phyloP scores from a whole-genome alignment of 2,113 vertebrate species.

The Ammodytes marinus region DNA sequence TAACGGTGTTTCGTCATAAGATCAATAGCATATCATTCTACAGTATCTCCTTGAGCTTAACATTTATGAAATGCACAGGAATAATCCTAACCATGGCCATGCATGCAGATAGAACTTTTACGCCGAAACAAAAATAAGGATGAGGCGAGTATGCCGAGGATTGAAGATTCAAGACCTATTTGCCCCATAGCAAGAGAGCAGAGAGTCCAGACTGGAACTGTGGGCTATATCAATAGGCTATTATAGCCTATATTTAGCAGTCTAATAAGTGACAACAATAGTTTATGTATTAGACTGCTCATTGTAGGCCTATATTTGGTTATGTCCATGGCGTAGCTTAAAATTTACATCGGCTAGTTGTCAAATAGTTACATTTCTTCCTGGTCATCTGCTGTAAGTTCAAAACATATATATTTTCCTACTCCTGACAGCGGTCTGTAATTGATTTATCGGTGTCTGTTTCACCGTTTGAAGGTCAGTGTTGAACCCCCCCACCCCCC shows the following conservation, averaged over 20 bases:
- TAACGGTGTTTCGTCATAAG: slow-evolving; percentile 9
- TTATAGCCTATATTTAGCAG: no score
- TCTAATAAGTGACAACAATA: not conserved
- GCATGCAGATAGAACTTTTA: slow-evolving; percentile 51
- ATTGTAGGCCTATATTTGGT: not conserved
- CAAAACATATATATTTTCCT: not conserved
- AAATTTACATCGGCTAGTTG: not conserved
- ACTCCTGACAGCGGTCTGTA: not conserved
- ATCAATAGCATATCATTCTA: slow-evolving; percentile 44
- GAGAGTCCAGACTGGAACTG: not conserved
- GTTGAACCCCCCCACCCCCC: not conserved
- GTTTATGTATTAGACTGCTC: not conserved
- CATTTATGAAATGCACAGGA: slow-evolving; percentile 37
- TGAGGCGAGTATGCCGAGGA: slow-evolving; percentile 13
- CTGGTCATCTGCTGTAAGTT: not conserved
- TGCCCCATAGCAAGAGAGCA: not conserved
- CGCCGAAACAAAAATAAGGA: slow-evolving; percentile 39
- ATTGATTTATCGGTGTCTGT: slow-evolving; percentile 27
- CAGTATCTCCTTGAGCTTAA: slow-evolving; percentile 20
- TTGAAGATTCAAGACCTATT: not conserved
- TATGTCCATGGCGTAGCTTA: not conserved
- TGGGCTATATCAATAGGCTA: not conserved
- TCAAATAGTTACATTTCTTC: not conserved
- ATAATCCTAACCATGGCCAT: slow-evolving; percentile 44
- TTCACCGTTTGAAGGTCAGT: slow-evolving; percentile 23